Evolutionary conservation across 2,113 vertebrate species (phyloP).

Genomic region (Caloenas nicobarica): DNA sequence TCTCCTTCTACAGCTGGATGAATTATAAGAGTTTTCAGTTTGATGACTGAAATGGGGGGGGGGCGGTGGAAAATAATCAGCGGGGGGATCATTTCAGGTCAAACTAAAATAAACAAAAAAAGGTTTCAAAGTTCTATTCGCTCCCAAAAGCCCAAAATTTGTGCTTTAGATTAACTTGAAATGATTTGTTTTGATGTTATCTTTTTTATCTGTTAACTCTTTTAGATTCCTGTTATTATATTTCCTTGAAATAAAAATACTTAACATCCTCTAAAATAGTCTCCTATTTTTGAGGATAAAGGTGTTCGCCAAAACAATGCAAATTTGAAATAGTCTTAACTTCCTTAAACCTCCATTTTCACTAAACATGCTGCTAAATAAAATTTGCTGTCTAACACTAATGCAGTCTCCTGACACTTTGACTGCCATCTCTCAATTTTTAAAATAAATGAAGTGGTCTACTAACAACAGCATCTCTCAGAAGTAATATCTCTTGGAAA

Average conservation of each 20-base stretch:
- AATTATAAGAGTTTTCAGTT: neutral
- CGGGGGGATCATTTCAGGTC: neutral
- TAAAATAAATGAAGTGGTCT: neutral
- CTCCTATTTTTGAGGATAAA: neutral
- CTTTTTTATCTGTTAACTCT: no score
- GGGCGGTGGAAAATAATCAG: accelerated
- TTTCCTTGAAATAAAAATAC: neutral
- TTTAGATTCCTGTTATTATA: neutral
- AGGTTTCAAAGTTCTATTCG: neutral
- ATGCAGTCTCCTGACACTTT: neutral
- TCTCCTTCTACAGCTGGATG: neutral
- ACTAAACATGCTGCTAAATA: neutral
- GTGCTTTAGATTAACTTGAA: neutral
- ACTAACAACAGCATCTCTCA: neutral
- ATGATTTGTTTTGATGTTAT: neutral
- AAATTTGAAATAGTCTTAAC: neutral
- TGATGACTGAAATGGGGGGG: neutral
- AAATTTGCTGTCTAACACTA: neutral
- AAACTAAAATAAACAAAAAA: neutral
- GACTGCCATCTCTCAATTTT: neutral
- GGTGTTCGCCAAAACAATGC: neutral
- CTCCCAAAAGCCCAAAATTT: neutral
- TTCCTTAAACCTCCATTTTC: neutral
- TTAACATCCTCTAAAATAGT: neutral
- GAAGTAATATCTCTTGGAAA: neutral